Conservation (phyloP, 2,888 invertebrate species). For the Eristalinus aeneus region DNA sequence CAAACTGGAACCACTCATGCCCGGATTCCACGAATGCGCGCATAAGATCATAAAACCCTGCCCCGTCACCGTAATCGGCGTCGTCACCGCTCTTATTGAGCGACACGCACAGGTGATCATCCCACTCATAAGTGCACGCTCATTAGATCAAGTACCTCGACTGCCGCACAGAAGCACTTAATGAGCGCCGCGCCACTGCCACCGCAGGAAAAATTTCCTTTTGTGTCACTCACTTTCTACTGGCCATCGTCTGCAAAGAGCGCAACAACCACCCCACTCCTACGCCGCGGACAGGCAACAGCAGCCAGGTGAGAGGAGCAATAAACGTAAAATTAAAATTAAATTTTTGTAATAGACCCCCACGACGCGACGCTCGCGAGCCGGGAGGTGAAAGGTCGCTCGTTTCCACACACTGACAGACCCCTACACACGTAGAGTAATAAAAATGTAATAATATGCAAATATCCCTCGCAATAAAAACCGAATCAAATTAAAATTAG, state of each 20-base stretch:
- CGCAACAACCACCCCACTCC: slow-evolving; percentile 32
- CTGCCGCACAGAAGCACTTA: not conserved
- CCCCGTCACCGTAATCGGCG: too few species aligned
- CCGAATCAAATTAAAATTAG: slow-evolving; percentile 73
- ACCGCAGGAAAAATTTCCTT: slow-evolving; percentile 30
- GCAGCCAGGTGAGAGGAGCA: slow-evolving; percentile 56
- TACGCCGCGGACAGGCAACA: not conserved
- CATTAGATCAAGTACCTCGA: slow-evolving; percentile 39
- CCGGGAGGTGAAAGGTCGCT: slow-evolving; percentile 57
- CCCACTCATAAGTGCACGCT: slow-evolving; percentile 40
- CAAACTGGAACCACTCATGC: slow-evolving; percentile 12
- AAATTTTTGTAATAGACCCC: slow-evolving; percentile 60
- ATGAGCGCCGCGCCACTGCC: slow-evolving; percentile 17
- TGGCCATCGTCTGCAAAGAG: not conserved
- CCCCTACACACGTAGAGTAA: slow-evolving; percentile 29
- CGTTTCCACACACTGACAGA: slow-evolving; percentile 43
- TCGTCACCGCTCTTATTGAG: not conserved
- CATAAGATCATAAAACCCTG: not conserved
- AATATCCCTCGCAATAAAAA: slow-evolving; percentile 72
- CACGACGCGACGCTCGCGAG: not conserved
- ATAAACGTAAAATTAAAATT: slow-evolving; percentile 68
- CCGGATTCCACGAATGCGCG: slow-evolving; percentile 37
- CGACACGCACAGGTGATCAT: slow-evolving; percentile 52
- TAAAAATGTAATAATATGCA: slow-evolving; percentile 70
- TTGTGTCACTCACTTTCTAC: slow-evolving; percentile 34